Base-by-base conservation (phyloP, 2,888 invertebrate genomes). In the Drosophila helvetica region DNA sequence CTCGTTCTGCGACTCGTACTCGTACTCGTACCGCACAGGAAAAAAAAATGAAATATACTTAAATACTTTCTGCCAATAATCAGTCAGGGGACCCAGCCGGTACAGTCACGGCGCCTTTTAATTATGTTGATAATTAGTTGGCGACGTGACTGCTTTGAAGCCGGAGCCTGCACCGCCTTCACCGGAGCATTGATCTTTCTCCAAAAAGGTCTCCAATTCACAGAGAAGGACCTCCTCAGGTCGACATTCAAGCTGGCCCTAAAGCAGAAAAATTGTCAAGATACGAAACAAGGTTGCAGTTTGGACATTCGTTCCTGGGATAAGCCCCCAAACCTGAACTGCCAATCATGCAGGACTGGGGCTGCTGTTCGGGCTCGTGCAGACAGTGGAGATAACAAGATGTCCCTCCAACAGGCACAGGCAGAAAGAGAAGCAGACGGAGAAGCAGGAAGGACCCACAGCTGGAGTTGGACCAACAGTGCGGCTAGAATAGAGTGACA, bases 381-480 rank as follows among this genome's bases (percentile, higher is more conserved):
- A 66, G 79, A 80, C 85, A 77, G 74, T 19, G 69, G 74, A 79
- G 77, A 86, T 86, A 85, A 88, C 88, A 85, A 83, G 84, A 61
- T 82, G 78, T 66, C 65, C 75, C 62, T 59, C 46, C 51, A 27
- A 52, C 33, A 33, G 48, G 17, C 42, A 38, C n/a, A n/a, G n/a
- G n/a, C n/a, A n/a, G n/a, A n/a, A n/a, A n/a, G n/a, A n/a, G n/a
- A n/a, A n/a, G n/a, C n/a, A n/a, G n/a, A n/a, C n/a, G 25, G 0
- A 25, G 25, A 7, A 25, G 25, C 7, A 27, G 12, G 63, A 63
- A 33, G 63, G 63, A 63, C 27, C 22, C 55, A 42, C 38, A 8
- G 27, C 38, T 18, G 9, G 7, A n/a, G 17, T 19, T 27, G 10
- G 3, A 54, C 15, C 59, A 22, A 27, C 27, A 27, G 27, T 27